Evolutionary conservation across 1,140 invertebrate species (phyloP).

Genomic region (Laupala kohalensis): DNA sequence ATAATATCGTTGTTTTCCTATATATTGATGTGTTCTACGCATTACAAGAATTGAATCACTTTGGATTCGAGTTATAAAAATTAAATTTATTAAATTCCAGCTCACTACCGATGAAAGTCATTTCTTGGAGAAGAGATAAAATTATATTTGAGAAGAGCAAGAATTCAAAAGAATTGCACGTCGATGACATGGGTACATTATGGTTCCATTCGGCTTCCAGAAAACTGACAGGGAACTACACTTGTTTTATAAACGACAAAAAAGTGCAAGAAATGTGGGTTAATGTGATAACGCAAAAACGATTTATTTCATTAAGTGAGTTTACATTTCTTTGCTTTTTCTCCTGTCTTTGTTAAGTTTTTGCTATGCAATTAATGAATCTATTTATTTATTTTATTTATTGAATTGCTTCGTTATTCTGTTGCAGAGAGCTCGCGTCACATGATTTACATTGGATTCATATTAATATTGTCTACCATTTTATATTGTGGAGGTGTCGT

Average conservation of each 20-base stretch:
- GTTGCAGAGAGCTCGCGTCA: neutral
- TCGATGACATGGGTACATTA: too few species aligned
- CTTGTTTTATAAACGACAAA: neutral
- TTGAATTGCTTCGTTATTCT: neutral
- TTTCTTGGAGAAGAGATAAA: too few species aligned
- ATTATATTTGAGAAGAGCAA: too few species aligned
- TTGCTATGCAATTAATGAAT: neutral
- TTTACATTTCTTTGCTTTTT: neutral
- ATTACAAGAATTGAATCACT: too few species aligned
- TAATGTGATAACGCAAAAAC: neutral
- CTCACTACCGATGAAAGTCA: too few species aligned
- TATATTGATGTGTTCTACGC: too few species aligned
- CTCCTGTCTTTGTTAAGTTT: too few species aligned
- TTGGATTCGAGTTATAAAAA: too few species aligned
- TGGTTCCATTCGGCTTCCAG: too few species aligned
- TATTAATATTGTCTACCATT: neutral
- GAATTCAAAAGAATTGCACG: too few species aligned
- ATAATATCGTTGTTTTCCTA: neutral
- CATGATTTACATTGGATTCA: neutral
- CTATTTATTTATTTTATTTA: neutral
- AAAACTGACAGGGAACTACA: too few species aligned
- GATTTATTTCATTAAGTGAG: neutral
- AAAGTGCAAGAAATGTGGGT: neutral
- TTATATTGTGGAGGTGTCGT: neutral
- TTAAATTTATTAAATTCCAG: too few species aligned